A percentile compares a stretch with the other conserved stretches of the same genome.
phyloP scores from a whole-genome alignment of 2,797 vertebrate genomes.

The Megaceryle alcyon region DNA sequence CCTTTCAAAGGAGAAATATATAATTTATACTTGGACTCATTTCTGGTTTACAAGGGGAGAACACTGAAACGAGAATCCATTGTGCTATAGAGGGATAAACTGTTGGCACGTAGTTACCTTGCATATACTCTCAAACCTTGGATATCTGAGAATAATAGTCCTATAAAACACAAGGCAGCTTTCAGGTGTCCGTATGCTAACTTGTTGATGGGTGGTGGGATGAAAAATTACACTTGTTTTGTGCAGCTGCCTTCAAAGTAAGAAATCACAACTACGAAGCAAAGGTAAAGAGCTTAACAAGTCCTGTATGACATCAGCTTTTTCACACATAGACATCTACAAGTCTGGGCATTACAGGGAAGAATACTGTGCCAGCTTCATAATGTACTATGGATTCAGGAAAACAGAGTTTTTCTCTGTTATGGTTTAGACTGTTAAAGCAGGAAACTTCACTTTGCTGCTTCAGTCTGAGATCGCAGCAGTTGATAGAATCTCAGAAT shows the following conservation, averaged over 20 bases:
- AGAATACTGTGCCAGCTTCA: background rate
- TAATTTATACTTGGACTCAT: conserved; percentile 53
- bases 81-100: background rate
- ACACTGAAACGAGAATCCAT: background rate
- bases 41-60: conserved; percentile 53
- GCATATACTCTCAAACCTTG: background rate
- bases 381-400: background rate
- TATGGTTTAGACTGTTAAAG: background rate
- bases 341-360: background rate
- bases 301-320: background rate
- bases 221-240: background rate
- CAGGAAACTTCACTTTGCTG: background rate
- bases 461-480: background rate
- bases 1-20: conserved; percentile 67
- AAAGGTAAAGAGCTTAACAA: background rate
- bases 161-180: background rate
- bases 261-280: background rate
- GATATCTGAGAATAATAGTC: background rate
- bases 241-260: background rate
- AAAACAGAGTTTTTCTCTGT: background rate
- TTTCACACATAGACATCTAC: background rate
- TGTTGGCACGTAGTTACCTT: conserved; percentile 21
- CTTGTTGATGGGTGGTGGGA: background rate
- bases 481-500: background rate
- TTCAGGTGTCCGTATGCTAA: background rate